Percentiles rank a stretch among this genome's conserved stretches.
Conservation (phyloP, 2,888 invertebrate species). For the Dicranocentrus wangi region DNA sequence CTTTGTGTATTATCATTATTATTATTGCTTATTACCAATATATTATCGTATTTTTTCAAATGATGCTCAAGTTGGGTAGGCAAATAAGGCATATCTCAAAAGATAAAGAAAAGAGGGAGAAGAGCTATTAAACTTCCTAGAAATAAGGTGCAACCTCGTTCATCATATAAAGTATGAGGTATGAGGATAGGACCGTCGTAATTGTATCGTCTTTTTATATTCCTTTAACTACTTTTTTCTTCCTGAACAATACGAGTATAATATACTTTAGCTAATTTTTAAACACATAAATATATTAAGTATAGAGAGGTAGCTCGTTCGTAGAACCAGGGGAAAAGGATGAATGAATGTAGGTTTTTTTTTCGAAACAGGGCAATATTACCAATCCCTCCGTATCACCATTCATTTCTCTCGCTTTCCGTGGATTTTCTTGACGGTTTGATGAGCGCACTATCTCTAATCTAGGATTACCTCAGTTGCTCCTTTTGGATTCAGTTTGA, state of each 20-base stretch:
- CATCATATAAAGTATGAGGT: too few relatives aligned
- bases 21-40: constrained; percentile 48
- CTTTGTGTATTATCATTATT: constrained; percentile 41
- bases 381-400: not conserved
- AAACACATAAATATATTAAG: too few relatives aligned
- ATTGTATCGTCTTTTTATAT: too few relatives aligned
- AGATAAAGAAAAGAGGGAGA: too few relatives aligned
- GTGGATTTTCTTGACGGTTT: constrained; percentile 13
- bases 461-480: constrained; percentile 18
- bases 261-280: too few relatives aligned
- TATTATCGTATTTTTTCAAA: constrained; percentile 15
- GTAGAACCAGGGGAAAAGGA: not conserved
- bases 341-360: constrained; percentile 11
- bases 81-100: not conserved
- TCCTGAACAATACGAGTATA: not conserved
- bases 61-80: not conserved
- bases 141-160: too few relatives aligned
- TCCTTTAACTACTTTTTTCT: not conserved
- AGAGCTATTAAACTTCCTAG: not conserved
- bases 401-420: not conserved
- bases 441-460: constrained; percentile 20
- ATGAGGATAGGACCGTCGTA: too few relatives aligned
- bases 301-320: not conserved
- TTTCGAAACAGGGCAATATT: not conserved
- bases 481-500: constrained; percentile 41